Evolutionary conservation across 1,140 invertebrate species (phyloP), one percentile per base, ranked within the genome.

Genomic region (Sminthurinus signatus): DNA sequence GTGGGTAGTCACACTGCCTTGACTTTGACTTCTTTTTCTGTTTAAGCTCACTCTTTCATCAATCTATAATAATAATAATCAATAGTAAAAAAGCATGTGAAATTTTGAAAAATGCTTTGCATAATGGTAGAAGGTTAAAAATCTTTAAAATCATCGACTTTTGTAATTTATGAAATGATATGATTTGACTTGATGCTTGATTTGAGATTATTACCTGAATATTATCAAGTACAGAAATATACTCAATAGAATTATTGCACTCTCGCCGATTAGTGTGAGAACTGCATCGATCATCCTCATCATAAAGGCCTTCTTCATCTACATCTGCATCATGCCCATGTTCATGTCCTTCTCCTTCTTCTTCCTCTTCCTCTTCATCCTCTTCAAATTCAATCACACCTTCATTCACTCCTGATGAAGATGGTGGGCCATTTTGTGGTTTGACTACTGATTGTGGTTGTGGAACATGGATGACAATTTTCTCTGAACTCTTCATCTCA

Each of bases 321-420:
- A n/a, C n/a, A n/a, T n/a, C n/a, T n/a, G n/a, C n/a, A 42, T 42
- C 39, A 42, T 10, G 39, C 10, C 60, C 61, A 14, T 56, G 36
- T 29, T 66, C 64, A 21, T 57, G 58, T n/a, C 62, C 60, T 15
- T 56, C 39, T 32, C 64, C n/a, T n/a, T 67, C 29, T 21, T 65
- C 28, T 46, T 64, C 46, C 27, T 62, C 50, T 31, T 55, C 62
- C 43, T 64, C 56, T 46, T 60, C 63, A 27, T 68, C 62, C 3
- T 72, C 70, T 28, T 72, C 70, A 42, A 72, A 72, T 42, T 67
- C 65, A 48, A 72, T 72, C 32, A 67, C 60, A 17, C 62, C 67
- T 21, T 69, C 67, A 27, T 65, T 60, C 21, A 42, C 55, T 17
- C 27, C 28, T 14, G 21, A 28, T 27, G 50, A 23, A 17, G 10